Evolutionary conservation across 2,797 vertebrate species (phyloP), one percentile per base, ranked within the genome.

Genomic region (Enoplosus armatus): DNA sequence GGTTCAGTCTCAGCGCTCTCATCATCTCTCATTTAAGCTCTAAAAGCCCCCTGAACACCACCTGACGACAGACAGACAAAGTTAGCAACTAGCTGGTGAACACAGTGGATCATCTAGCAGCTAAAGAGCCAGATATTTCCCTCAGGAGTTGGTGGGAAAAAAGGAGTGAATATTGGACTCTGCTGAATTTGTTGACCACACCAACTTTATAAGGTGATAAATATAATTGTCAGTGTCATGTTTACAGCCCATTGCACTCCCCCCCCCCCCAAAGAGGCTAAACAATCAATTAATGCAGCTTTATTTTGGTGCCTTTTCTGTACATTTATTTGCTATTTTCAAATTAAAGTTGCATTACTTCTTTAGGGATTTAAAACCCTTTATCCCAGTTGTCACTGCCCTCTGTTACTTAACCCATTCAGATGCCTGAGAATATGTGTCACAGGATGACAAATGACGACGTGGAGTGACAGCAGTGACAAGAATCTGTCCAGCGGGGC

Each of bases 401-500:
- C 16, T 14, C 35, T 29, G 31, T 48, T n/a, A 9, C 22, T 18
- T 7, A 61, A 39, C 9, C 11, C 20, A 22, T 12, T 24, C 8
- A 33, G 26, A 27, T 35, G 39, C 11, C 10, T 53, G 22, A 35
- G 10, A 41, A 8, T 10, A 31, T 10, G 12, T 7, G 8, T 63
- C 41, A 48, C 16, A 54, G 16, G 11, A 53, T 12, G 29, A 72
- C 5, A 20, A 22, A 35, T 3, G 14, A 4, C 77, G 90, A 92
- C 83, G 83, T 92, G 89, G 90, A 86, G 69, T 41, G 63, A 37
- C 80, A 79, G 58, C 50, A 15, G 84, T 53, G 60, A 80, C 87
- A 65, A 48, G 31, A 60, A 41, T 12, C 2, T 14, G 64, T 89
- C 85, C 92, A 92, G 77, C 90, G 7, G 50, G 89, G 88, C 90